Evolutionary conservation across 2,797 vertebrate genomes (phyloP).

Genomic region (Aselliscus stoliczkanus): DNA sequence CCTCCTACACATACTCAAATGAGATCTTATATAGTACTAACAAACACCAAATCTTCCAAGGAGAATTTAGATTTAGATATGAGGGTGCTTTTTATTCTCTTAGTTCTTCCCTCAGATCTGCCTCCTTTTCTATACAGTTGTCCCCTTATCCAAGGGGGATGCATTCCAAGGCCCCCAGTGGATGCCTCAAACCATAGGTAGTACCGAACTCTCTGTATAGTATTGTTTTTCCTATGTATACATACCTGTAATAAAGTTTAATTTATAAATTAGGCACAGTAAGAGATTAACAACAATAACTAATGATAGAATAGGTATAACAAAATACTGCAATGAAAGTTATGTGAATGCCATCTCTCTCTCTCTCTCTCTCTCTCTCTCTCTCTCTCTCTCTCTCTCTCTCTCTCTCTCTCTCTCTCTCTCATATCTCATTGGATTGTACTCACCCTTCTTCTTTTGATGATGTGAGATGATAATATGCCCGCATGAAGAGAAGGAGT

Average conservation of each 20-base stretch:
- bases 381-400: no score
- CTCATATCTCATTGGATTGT: no score
- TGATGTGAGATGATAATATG: background rate
- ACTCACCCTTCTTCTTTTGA: background rate
- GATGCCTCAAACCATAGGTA: background rate
- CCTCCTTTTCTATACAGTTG: background rate
- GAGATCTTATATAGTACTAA: background rate
- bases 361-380: no score
- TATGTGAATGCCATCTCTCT: no score
- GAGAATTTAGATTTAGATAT: background rate
- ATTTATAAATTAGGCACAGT: no score
- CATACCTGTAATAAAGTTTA: background rate
- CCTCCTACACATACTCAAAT: background rate
- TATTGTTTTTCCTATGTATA: background rate
- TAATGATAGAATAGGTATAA: background rate
- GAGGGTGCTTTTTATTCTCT: background rate
- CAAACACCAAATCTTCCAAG: background rate
- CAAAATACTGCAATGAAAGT: background rate
- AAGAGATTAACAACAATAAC: background rate
- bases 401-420: no score
- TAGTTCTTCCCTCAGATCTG: background rate
- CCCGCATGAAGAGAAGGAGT: background rate
- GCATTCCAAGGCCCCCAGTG: background rate
- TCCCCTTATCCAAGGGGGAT: background rate
- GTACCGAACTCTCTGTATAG: background rate